phyloP scores from a whole-genome alignment of 2,113 vertebrate species.

The Megalops atlanticus region DNA sequence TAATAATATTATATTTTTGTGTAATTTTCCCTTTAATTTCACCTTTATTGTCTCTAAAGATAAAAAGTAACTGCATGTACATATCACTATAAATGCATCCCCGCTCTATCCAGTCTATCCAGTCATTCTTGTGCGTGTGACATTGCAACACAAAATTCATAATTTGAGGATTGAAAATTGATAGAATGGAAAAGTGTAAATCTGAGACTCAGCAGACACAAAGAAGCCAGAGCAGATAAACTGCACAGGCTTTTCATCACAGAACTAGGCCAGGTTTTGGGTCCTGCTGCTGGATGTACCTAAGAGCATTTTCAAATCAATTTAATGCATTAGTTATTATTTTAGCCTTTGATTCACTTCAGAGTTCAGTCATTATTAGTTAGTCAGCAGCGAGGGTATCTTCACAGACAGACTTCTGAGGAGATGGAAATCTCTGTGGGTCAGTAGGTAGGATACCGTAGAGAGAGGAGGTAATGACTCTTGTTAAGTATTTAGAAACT shows the following conservation, averaged over 20 bases:
- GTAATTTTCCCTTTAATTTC: too few species aligned
- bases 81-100: too few species aligned
- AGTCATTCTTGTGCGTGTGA: background rate
- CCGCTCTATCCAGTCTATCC: too few species aligned
- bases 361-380: conserved; percentile 35
- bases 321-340: conserved; percentile 52
- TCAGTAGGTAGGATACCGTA: conserved; percentile 32
- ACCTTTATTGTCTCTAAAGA: too few species aligned
- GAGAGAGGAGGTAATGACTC: conserved; percentile 31
- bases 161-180: background rate
- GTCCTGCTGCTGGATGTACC: conserved; percentile 24
- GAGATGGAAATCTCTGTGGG: conserved; percentile 27
- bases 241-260: conserved; percentile 28
- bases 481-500: conserved; percentile 41
- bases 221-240: background rate
- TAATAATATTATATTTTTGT: too few species aligned
- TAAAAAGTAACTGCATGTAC: too few species aligned
- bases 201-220: background rate
- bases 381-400: conserved; percentile 40
- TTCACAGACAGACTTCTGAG: conserved; percentile 37
- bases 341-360: conserved; percentile 48
- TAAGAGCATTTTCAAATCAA: conserved; percentile 47
- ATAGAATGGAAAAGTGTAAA: background rate
- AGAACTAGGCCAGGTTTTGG: conserved; percentile 22
- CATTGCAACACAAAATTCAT: background rate